Base-by-base conservation (phyloP, 2,797 vertebrate species). In the Microctenopoma lineatum region DNA sequence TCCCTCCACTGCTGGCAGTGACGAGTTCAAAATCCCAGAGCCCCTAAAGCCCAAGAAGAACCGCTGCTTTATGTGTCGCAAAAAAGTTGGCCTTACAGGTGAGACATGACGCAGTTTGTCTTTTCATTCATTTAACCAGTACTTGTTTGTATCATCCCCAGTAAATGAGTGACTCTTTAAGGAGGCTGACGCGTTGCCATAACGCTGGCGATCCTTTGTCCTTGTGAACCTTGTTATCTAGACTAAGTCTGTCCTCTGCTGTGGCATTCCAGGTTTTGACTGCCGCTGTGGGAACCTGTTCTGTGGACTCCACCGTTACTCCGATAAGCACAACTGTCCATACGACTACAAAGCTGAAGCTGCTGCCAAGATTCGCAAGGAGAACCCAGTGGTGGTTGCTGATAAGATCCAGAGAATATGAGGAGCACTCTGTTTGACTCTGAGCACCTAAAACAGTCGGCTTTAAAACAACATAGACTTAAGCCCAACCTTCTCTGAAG, bases 321-420 rank as follows among this genome's bases (percentile, higher is more conserved):
- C 96, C 0, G 96, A 97, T 78, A 94, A 96, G 86, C 96, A 96
- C 76, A 92, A 91, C 90, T 97, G 96, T 73, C 95, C 96, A 6
- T 97, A 95, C 0, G 95, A 97, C 89, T 97, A 97, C 91, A 96
- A 94, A 91, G 91, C 95, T 0, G 96, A 96, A 73, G 96, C 95
- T 0, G 95, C 95, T 0, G 95, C 95, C 86, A 96, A 95, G 84
- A 96, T 97, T 58, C 95, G 96, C 50, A 96, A 96, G 87, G 96
- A 97, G 80, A 97, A 97, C 87, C 96, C 96, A 0, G 90, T 96
- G 12, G 92, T 96, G 0, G 92, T 97, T 0, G 95, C 96, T 0
- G 95, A 97, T 78, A 97, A 97, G 92, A 97, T 97, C 88, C 96
- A 96, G 93, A 97, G 96, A 94, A 94, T 96, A 95, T 96, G 95